Percentiles rank a stretch among this genome's conserved stretches.
These are phyloP conservation scores for Sylvilagus floridanus DNA, from an alignment of 2,797 vertebrate genomes.

Conservation along the genomic window DNA sequence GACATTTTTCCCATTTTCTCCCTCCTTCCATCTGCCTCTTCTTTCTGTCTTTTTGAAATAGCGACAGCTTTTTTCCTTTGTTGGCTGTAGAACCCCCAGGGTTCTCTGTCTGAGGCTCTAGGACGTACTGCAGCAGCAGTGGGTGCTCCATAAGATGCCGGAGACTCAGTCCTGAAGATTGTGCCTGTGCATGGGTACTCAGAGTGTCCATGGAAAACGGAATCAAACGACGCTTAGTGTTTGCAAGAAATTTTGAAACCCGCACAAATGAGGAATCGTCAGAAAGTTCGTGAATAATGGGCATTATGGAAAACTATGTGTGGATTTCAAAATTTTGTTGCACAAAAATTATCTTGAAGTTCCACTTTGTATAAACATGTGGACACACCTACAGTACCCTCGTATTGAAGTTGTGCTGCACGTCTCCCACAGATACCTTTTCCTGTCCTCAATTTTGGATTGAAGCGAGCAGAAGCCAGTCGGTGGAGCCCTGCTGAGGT, in stretches of 20 bases:
- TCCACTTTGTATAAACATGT: too few relatives aligned
- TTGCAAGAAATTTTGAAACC: too few relatives aligned
- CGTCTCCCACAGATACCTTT: neutral
- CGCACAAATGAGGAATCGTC: too few relatives aligned
- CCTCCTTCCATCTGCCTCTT: neutral
- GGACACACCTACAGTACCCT: too few relatives aligned
- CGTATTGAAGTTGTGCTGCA: neutral
- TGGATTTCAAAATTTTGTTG: too few relatives aligned
- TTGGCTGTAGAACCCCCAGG: neutral
- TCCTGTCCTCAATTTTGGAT: neutral
- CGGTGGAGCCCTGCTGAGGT: neutral
- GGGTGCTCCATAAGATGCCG: neutral
- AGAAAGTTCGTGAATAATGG: too few relatives aligned
- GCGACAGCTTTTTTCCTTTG: neutral
- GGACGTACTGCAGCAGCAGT: neutral
- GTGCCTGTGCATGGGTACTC: too few relatives aligned
- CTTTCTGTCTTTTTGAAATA: neutral
- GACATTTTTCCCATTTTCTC: neutral
- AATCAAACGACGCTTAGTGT: too few relatives aligned
- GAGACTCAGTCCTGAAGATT: neutral
- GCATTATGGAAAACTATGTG: too few relatives aligned
- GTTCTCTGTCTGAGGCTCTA: neutral
- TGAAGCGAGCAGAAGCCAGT: neutral
- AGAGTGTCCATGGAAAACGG: too few relatives aligned
- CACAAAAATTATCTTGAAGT: too few relatives aligned